Evolutionary conservation across 2,797 vertebrate genomes (phyloP), one percentile per base, ranked within the genome.

Genomic region (Lepus townsendii): DNA sequence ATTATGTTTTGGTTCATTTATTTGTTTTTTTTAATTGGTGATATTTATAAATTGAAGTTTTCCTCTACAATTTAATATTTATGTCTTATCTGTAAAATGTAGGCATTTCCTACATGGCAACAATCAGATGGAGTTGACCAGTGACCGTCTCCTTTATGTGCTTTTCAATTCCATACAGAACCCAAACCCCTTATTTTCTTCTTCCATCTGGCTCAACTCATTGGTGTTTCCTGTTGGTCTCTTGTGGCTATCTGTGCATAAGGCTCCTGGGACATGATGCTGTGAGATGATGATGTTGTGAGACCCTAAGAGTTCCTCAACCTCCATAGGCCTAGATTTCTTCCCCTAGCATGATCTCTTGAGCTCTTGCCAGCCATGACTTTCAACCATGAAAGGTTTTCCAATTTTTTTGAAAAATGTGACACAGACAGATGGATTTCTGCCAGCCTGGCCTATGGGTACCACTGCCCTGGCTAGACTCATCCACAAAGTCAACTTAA

Each of bases 31-130:
- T 57, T 69, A 90, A 76, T 80, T 94, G 22, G 32, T 47, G 60
- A 57, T 20, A 85, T 62, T 90, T 85, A 60, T 30, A 90, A 88
- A 78, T 57, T 75, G 38, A 32, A 14, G 92, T 47, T 83, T 91
- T 75, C 93, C 65, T 54, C 57, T 52, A 73, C 86, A 72, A 86
- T 27, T 66, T 84, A 3, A 14, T 32, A 88, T 76, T 85, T 93
- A 52, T 38, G 35, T 79, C 52, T 92, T 71, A 52, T 66, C 38
- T 90, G 86, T 65, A 66, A 62, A 91, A 77, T 62, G 32, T 19
- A 30, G 5, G 5, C 10, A 76, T 93, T 91, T 91, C 38, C 30
- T 42, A 78, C 6, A 72, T 7, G 60, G 30, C 69, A 42, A 75
- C 14, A 57, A 38, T 88, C 38, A 73, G 8, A 1, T 7, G 2